Percentiles rank a stretch among this genome's conserved stretches.
Conservation (phyloP, 1,140 invertebrate genomes). For the Hetaerina americana region DNA sequence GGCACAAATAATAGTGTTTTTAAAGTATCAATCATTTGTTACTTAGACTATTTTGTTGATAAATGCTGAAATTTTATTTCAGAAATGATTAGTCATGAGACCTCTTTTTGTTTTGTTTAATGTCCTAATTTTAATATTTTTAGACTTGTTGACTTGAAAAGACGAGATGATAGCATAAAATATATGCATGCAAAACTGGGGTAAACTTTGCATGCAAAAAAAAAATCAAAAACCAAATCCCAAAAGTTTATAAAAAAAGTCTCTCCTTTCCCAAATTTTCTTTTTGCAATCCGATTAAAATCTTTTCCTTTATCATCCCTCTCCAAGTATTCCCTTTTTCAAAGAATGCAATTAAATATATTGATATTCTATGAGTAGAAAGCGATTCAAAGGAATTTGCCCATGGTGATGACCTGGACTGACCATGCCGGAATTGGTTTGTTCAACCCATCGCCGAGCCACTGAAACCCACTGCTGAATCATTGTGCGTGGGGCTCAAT, state of each 20-base stretch:
- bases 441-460: not conserved
- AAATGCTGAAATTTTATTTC: not conserved
- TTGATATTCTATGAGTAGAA: not conserved
- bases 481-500: not conserved
- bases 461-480: not conserved
- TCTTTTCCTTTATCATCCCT: not conserved
- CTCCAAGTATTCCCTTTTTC: not conserved
- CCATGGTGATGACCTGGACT: not conserved
- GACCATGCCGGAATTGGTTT: not conserved
- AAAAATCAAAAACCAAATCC: not conserved
- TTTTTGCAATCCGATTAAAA: not conserved
- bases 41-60: too few species aligned
- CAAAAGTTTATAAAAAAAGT: not conserved
- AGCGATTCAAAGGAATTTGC: not conserved
- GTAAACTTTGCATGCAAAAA: not conserved
- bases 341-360: not conserved
- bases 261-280: not conserved
- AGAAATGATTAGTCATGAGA: not conserved
- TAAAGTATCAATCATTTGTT: too few species aligned
- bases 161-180: not conserved
- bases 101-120: not conserved
- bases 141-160: not conserved
- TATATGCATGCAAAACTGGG: not conserved
- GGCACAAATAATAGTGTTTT: too few species aligned
- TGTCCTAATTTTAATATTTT: not conserved